A percentile compares a stretch with the other conserved stretches of the same genome.
Conservation (phyloP, 2,888 invertebrate genomes). For the Meloe dianella region DNA sequence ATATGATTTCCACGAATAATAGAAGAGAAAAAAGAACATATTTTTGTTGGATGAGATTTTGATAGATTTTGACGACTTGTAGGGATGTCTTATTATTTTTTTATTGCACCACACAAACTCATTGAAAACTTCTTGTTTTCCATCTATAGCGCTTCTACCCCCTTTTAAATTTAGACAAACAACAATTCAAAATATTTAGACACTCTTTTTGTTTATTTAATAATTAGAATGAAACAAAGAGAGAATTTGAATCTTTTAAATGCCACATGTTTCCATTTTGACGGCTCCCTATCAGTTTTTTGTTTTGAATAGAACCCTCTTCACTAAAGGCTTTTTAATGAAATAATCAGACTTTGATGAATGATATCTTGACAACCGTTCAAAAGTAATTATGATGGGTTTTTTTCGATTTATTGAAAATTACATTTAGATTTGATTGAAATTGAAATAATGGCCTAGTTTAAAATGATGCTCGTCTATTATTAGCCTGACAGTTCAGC, state of each 20-base stretch:
- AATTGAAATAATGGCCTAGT: slow-evolving; percentile 2
- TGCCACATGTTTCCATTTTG: not conserved
- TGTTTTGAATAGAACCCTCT: not conserved
- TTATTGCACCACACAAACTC: not conserved
- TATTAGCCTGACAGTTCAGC: not conserved
- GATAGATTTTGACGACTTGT: not conserved
- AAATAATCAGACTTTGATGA: not conserved
- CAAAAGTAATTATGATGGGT: not conserved
- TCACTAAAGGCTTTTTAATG: not conserved
- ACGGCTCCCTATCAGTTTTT: too few relatives aligned
- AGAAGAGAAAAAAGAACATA: not conserved
- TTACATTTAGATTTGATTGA: not conserved
- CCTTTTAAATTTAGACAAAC: not conserved
- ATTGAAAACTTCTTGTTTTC: not conserved
- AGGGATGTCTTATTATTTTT: not conserved
- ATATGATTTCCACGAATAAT: not conserved
- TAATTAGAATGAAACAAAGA: not conserved
- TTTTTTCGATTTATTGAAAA: not conserved
- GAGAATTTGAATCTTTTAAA: not conserved
- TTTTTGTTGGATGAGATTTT: not conserved
- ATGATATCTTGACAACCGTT: not conserved
- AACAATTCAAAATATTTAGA: not conserved
- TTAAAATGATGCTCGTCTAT: slow-evolving; percentile 17
- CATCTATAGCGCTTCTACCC: not conserved
- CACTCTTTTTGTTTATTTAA: not conserved